Evolutionary conservation across 2,888 invertebrate species (phyloP).

Genomic region (Galerucella nymphaeae): DNA sequence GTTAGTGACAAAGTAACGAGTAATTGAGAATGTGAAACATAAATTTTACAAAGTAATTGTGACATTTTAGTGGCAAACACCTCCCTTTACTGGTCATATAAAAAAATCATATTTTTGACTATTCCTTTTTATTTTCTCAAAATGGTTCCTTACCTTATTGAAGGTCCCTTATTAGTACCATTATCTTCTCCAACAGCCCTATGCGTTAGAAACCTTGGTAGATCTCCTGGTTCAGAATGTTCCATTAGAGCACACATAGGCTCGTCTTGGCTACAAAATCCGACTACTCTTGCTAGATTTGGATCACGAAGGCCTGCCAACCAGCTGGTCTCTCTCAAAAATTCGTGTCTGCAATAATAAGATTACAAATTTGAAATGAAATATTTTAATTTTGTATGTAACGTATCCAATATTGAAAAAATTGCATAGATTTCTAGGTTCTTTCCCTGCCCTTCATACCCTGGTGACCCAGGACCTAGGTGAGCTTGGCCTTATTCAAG

Average conservation of each 20-base stretch:
- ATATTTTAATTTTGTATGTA: no score
- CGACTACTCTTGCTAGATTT: conserved; percentile 85
- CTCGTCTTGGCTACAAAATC: conserved; percentile 82
- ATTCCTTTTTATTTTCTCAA: no score
- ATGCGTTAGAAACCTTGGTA: conserved; percentile 74
- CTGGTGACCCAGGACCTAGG: no score
- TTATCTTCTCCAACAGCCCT: conserved; percentile 64
- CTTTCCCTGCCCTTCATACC: no score
- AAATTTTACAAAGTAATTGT: background rate
- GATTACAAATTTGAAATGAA: background rate
- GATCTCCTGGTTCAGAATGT: conserved; percentile 87
- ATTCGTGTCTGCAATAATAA: conserved; percentile 76
- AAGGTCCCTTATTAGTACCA: conserved; percentile 62
- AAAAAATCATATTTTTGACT: no score
- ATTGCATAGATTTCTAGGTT: no score
- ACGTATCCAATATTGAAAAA: no score
- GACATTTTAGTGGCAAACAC: no score
- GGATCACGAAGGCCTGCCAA: conserved; percentile 85
- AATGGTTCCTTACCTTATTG: conserved; percentile 65
- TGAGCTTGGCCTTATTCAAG: no score
- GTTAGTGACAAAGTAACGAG: conserved; percentile 6
- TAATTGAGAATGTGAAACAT: background rate
- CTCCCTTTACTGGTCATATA: no score
- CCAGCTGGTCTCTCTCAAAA: conserved; percentile 88
- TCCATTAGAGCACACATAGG: conserved; percentile 91